Percentiles rank a stretch among this genome's conserved stretches.
phyloP scores from a whole-genome alignment of 2,797 vertebrate species.

The Lophotriccus pileatus region DNA sequence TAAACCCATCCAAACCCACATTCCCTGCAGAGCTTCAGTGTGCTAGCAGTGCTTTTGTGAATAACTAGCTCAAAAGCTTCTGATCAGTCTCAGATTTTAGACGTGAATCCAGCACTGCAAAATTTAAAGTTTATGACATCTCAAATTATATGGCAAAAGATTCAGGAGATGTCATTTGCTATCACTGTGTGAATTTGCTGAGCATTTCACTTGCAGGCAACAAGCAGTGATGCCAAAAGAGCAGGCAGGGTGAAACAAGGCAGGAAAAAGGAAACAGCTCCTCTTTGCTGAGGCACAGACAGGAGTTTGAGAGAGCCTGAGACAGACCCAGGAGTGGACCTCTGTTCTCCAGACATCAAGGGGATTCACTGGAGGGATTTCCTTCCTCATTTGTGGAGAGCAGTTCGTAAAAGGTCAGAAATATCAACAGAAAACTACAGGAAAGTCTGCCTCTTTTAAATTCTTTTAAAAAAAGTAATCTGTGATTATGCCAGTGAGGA shows the following conservation, averaged over 20 bases:
- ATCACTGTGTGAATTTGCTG: background rate
- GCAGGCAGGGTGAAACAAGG: background rate
- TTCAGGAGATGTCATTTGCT: background rate
- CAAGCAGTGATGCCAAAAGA: background rate
- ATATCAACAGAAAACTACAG: background rate
- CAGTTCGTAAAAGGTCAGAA: background rate
- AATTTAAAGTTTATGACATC: background rate
- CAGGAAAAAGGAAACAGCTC: background rate
- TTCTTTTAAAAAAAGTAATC: background rate
- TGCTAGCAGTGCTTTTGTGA: background rate
- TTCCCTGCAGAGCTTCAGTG: background rate
- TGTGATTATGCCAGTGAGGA: background rate
- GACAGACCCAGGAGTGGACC: background rate
- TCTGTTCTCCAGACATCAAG: background rate
- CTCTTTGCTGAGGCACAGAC: background rate
- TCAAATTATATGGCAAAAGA: background rate
- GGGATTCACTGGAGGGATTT: background rate
- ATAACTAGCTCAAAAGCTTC: background rate
- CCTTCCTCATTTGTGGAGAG: background rate
- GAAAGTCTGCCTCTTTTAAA: background rate
- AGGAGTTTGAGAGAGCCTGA: background rate
- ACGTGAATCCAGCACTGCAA: background rate
- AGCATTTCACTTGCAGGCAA: background rate
- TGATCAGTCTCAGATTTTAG: background rate
- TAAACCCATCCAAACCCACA: background rate